Evolutionary conservation across 2,113 vertebrate genomes (phyloP).

Genomic region (Camarhynchus parvulus): DNA sequence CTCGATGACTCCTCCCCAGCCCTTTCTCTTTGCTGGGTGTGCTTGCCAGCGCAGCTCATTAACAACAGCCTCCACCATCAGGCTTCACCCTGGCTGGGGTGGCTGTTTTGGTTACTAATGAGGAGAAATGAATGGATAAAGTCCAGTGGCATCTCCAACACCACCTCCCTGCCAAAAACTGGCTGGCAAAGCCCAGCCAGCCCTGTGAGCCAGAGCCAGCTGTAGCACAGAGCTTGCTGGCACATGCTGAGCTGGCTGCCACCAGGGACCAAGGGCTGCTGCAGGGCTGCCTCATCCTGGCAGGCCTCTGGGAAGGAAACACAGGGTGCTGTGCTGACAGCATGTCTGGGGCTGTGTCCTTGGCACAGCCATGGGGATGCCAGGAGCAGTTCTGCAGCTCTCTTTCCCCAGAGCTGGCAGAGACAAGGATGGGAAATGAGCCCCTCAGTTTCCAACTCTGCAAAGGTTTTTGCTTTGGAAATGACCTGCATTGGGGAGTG

Average conservation of each 20-base stretch:
- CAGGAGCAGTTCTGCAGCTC: background rate
- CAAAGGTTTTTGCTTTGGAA: background rate
- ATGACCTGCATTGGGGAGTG: too few species aligned
- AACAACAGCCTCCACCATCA: background rate
- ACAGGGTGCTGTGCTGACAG: background rate
- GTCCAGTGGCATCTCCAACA: background rate
- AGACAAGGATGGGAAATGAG: background rate
- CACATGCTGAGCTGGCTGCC: background rate
- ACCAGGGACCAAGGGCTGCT: background rate
- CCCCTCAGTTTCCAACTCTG: background rate
- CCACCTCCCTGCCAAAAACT: background rate
- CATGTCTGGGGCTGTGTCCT: background rate
- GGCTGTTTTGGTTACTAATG: background rate
- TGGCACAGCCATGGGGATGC: background rate
- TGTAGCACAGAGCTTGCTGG: fast-evolving
- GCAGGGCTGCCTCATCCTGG: background rate
- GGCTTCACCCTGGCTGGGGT: background rate
- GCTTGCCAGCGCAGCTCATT: background rate
- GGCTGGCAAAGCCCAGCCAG: background rate
- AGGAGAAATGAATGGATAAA: background rate
- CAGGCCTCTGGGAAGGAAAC: background rate
- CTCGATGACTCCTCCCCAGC: background rate
- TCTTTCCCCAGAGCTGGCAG: background rate
- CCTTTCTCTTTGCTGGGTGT: background rate
- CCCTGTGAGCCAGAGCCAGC: background rate